Evolutionary conservation across 2,888 invertebrate genomes (phyloP).

Genomic region (Dicycla oo): DNA sequence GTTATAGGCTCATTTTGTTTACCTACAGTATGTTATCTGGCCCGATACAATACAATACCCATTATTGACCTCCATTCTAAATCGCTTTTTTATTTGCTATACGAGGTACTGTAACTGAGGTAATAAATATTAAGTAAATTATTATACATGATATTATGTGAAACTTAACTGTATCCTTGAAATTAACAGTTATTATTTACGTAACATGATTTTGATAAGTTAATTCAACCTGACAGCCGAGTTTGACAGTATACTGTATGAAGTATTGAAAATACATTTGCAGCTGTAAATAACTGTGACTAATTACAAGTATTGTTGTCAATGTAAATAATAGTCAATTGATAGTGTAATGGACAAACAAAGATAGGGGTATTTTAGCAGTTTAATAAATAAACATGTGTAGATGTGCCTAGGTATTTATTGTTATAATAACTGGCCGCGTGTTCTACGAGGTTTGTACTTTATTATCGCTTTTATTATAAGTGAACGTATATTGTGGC

Average conservation of each 20-base stretch:
- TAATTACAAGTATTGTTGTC: constrained; percentile 72
- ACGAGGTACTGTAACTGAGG: no score
- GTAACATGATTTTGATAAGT: constrained; percentile 21
- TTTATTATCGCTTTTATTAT: constrained; percentile 85
- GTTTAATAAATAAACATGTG: constrained; percentile 67
- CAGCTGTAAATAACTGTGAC: constrained; percentile 75
- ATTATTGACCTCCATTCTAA: constrained; percentile 15
- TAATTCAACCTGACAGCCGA: not conserved
- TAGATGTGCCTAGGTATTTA: constrained; percentile 80
- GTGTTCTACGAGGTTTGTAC: constrained; percentile 80
- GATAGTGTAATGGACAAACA: constrained; percentile 78
- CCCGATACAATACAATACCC: not conserved
- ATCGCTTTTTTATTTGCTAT: constrained; percentile 13
- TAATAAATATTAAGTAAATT: constrained; percentile 9
- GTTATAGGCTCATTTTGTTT: constrained; percentile 9
- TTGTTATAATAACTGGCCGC: constrained; percentile 77
- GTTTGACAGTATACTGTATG: constrained; percentile 27
- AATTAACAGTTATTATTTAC: constrained; percentile 28
- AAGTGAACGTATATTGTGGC: constrained; percentile 88
- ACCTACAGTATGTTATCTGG: constrained; percentile 12
- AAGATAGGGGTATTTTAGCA: constrained; percentile 76
- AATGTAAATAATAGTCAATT: constrained; percentile 85
- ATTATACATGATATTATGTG: constrained; percentile 1
- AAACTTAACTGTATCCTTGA: constrained; percentile 18
- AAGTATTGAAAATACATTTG: constrained; percentile 57